phyloP scores from a whole-genome alignment of 1,140 invertebrate species.

The Coenobita brevimanus region DNA sequence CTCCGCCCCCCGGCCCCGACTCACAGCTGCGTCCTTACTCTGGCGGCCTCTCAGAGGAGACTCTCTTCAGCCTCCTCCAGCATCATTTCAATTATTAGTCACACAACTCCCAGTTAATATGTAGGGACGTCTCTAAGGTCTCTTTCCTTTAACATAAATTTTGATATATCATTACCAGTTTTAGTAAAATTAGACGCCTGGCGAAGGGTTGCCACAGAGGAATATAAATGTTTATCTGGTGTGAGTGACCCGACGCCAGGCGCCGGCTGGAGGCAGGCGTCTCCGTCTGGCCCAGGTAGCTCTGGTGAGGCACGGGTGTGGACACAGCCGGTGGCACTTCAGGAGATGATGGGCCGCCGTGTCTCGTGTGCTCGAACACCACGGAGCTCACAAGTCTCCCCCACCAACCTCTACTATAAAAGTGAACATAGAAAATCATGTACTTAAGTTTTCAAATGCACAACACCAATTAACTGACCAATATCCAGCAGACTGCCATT shows the following conservation, averaged over 20 bases:
- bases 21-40: slow-evolving; percentile 27
- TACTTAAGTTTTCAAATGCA: background rate
- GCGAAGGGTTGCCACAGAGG: slow-evolving; percentile 31
- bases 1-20: slow-evolving; percentile 53
- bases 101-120: background rate
- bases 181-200: background rate
- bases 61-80: slow-evolving; percentile 26
- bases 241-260: slow-evolving; percentile 41
- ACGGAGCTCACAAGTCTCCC: slow-evolving; percentile 33
- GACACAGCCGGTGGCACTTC: slow-evolving; percentile 40
- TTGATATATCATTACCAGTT: no score
- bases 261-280: background rate
- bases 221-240: slow-evolving; percentile 34
- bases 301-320: slow-evolving; percentile 48
- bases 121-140: no score
- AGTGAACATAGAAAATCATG: slow-evolving; percentile 45
- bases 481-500: slow-evolving; percentile 28
- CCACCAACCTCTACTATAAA: slow-evolving; percentile 45
- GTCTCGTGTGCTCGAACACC: slow-evolving; percentile 36
- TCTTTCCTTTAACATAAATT: no score
- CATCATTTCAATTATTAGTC: slow-evolving; percentile 22
- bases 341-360: slow-evolving; percentile 29
- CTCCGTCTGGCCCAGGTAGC: background rate
- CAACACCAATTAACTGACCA: background rate
- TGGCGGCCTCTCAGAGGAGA: slow-evolving; percentile 44